These are phyloP conservation scores for Crotalus helleri DNA, from an alignment of 2,113 vertebrate species.

Conservation along the genomic window DNA sequence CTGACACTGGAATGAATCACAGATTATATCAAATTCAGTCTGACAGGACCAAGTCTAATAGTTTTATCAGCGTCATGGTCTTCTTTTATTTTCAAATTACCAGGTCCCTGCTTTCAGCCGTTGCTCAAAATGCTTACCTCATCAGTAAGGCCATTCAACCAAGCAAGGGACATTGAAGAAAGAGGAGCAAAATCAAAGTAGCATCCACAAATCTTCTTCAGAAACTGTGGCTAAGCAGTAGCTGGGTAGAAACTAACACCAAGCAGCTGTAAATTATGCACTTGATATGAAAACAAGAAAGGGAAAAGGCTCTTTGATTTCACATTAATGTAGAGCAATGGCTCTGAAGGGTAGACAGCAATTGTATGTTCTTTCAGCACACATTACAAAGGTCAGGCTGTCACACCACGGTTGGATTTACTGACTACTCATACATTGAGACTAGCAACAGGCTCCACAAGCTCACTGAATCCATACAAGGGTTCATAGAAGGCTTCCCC, in stretches of 20 bases:
- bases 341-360: neutral
- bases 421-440: slow-evolving; percentile 20
- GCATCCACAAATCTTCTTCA: slow-evolving; percentile 25
- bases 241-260: slow-evolving; percentile 17
- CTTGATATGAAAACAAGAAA: slow-evolving; percentile 9
- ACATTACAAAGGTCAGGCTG: slow-evolving; percentile 11
- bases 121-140: slow-evolving; percentile 33
- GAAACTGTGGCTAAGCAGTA: neutral
- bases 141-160: neutral
- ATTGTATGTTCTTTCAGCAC: neutral
- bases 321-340: neutral
- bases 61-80: slow-evolving; percentile 9
- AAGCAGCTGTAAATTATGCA: slow-evolving; percentile 19
- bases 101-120: neutral
- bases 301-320: slow-evolving; percentile 22
- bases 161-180: neutral
- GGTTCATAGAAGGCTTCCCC: neutral
- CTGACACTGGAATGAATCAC: slow-evolving; percentile 27
- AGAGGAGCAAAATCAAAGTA: neutral
- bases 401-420: neutral
- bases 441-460: neutral
- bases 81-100: slow-evolving; percentile 36
- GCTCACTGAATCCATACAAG: neutral
- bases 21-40: slow-evolving; percentile 26
- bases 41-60: slow-evolving; percentile 24